These are phyloP conservation scores for Stratiomys singularior DNA, from an alignment of 2,888 invertebrate species.

Conservation along the genomic window DNA sequence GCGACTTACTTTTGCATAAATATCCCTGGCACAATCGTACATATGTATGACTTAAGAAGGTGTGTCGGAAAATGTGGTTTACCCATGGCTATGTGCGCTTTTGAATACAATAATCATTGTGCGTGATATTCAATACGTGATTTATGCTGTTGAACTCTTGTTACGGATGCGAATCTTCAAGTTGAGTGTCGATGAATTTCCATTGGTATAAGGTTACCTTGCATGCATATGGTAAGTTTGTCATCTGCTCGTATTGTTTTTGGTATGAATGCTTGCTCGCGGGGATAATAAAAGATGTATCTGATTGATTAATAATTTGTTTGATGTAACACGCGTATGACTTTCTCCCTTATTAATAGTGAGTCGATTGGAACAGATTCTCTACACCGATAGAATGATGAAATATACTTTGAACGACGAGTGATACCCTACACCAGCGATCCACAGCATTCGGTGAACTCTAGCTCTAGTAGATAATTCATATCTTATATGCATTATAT, in stretches of 20 bases:
- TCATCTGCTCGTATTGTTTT: not conserved
- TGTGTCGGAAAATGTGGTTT: not conserved
- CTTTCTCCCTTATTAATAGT: no score
- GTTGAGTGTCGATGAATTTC: slow-evolving; percentile 2
- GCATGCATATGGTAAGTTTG: slow-evolving; percentile 8
- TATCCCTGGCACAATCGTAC: not conserved
- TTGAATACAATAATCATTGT: slow-evolving; percentile 28
- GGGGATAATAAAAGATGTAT: no score
- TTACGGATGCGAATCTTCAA: not conserved
- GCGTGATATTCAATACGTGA: slow-evolving; percentile 14
- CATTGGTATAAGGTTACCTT: not conserved
- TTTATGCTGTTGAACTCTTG: not conserved
- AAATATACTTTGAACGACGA: no score
- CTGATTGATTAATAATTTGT: no score
- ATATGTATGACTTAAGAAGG: not conserved
- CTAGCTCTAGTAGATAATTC: no score
- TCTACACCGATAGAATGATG: no score
- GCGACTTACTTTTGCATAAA: not conserved
- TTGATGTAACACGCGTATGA: no score
- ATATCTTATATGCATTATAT: no score
- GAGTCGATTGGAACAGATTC: no score
- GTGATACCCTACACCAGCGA: no score
- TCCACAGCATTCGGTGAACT: no score
- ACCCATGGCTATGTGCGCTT: not conserved
- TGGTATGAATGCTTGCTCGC: no score